These are phyloP conservation scores for Megaceryle maxima DNA, from an alignment of 2,113 vertebrate genomes.

Conservation along the genomic window DNA sequence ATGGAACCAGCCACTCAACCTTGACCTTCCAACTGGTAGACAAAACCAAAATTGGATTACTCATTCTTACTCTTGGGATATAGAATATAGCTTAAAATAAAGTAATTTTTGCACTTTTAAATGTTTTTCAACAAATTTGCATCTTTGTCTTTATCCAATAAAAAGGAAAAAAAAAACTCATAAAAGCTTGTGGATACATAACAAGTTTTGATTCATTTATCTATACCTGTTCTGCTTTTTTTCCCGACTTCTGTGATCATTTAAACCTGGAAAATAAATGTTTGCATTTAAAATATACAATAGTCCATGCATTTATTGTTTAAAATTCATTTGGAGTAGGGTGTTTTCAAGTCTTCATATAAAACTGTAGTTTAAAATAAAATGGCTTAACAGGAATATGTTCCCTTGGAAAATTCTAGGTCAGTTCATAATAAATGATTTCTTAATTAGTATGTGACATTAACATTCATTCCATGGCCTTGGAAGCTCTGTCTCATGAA, in stretches of 20 bases:
- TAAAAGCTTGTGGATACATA: not conserved
- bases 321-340: not conserved
- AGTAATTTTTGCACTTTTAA: not conserved
- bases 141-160: not conserved
- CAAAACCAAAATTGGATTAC: not conserved
- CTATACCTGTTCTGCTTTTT: not conserved
- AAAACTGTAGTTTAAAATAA: not conserved
- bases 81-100: not conserved
- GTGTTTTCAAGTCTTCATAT: not conserved
- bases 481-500: not conserved
- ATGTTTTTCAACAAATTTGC: not conserved
- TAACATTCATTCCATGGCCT: not conserved
- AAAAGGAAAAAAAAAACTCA: not conserved
- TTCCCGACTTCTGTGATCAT: not conserved
- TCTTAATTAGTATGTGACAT: not conserved
- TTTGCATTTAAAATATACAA: not conserved
- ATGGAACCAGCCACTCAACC: not conserved
- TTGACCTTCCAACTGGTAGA: not conserved
- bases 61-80: not conserved
- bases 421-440: not conserved
- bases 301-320: not conserved
- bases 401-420: not conserved
- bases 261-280: not conserved
- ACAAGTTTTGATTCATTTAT: not conserved
- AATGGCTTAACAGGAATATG: fast-evolving